Conservation (phyloP, 2,797 vertebrate genomes). For the Eulemur mongoz region DNA sequence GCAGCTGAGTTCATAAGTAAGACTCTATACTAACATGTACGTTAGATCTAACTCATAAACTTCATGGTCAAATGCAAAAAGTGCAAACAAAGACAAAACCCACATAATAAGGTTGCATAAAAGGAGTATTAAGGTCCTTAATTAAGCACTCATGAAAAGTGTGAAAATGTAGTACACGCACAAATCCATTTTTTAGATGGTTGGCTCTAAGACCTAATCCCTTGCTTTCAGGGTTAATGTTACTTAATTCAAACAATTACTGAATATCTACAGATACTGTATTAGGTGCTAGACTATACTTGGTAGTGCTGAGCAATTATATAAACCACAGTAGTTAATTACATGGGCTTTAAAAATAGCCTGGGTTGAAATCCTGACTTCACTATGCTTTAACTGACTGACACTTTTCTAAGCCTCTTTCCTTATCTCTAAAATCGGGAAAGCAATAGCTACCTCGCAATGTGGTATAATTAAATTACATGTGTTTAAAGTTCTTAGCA, state of each 20-base stretch:
- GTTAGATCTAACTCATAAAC: constrained; percentile 41
- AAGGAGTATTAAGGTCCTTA: background rate
- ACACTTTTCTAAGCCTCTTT: background rate
- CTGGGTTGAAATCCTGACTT: background rate
- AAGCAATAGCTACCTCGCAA: background rate
- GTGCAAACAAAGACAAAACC: background rate
- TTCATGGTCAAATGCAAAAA: constrained; percentile 28
- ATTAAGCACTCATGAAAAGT: background rate
- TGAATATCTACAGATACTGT: constrained; percentile 1
- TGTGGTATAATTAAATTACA: background rate
- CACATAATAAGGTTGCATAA: background rate
- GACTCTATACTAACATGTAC: background rate
- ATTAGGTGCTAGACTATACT: background rate
- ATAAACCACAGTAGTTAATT: background rate
- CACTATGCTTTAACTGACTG: background rate
- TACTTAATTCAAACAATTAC: background rate
- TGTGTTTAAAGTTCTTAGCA: background rate
- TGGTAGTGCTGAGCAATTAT: background rate
- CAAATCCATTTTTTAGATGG: background rate
- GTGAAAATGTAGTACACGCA: background rate
- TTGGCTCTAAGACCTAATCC: background rate
- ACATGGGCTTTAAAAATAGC: background rate
- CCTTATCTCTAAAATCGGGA: background rate
- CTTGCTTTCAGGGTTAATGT: background rate
- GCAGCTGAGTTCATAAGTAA: constrained; percentile 42